Base-by-base conservation (phyloP, 2,113 vertebrate species). In the Grammomys dolichurus region DNA sequence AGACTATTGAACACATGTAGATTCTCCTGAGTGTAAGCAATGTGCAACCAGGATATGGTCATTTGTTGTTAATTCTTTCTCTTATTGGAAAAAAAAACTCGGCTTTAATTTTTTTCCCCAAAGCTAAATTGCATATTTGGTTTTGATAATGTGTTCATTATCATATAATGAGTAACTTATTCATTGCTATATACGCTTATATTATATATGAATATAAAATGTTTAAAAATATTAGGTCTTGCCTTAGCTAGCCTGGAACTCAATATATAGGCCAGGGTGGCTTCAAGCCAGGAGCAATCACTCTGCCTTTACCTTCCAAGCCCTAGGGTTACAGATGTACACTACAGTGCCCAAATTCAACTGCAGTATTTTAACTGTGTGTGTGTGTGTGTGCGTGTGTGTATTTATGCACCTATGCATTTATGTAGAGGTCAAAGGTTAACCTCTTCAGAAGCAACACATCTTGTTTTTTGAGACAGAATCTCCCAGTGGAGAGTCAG, bases 1-100 rank as follows among this genome's bases (percentile, higher is more conserved):
- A 80, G 40, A 76, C 76, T 84, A 31, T n/a, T 97, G 89, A 97
- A 28, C 91, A 60, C 77, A 70, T 87, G 85, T 48, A 92, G n/a
- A 43, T 13, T 69, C 65, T 14, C 65, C 65, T 69, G 65, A 69
- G 31, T 33, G 65, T 33, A 14, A 33, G 28, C 65, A 69, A 33
- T 2, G 31, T 92, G 58, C 84, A 93, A 88, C 36, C 65, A 90
- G 80, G 81, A 40, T 94, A 88, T 96, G 54, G 78, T 91, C 86
- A 90, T 46, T 78, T 69, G 14, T 69, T 85, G 11, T 69, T 90
- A 82, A 65, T 91, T 88, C 51, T 93, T n/a, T 93, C 72, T 8
- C 95, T 90, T 93, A 94, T 36, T 97, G 96, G 76, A 76, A 43
- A 46, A 75, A 75, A 73, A 87, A 82, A 43, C 28, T 36, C 19